Conservation (phyloP, 2,888 invertebrate genomes). For the Thumatha senex region DNA sequence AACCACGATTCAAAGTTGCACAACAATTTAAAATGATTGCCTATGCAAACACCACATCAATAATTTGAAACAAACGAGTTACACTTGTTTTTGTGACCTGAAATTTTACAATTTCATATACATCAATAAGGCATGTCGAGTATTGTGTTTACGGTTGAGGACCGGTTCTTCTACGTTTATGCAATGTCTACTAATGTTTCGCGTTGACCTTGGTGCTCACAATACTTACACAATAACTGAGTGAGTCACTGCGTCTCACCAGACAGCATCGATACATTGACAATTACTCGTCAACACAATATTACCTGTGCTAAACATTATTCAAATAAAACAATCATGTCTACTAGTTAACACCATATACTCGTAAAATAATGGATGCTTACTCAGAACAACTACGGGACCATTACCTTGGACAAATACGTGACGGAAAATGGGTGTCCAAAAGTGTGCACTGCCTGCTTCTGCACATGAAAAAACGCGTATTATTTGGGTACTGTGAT, state of each 20-base stretch:
- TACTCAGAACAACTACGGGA: neutral
- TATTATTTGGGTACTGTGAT: too few relatives aligned
- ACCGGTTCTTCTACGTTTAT: conserved; percentile 25
- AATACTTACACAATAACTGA: conserved; percentile 35
- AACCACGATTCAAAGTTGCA: neutral
- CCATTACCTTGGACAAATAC: too few relatives aligned
- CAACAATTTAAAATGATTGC: neutral
- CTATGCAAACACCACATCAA: too few relatives aligned
- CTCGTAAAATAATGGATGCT: neutral
- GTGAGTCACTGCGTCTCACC: conserved; percentile 48
- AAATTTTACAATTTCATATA: conserved; percentile 7
- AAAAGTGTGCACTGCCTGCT: neutral
- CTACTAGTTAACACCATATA: conserved; percentile 10
- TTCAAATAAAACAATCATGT: conserved; percentile 25
- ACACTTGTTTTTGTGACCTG: conserved; percentile 4
- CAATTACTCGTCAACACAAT: conserved; percentile 49
- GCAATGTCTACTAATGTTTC: conserved; percentile 32
- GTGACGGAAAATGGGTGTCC: too few relatives aligned
- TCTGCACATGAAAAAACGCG: neutral
- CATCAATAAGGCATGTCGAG: conserved; percentile 19
- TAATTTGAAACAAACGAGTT: conserved; percentile 1
- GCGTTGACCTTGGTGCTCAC: conserved; percentile 45
- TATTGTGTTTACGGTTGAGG: conserved; percentile 17
- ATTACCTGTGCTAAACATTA: conserved; percentile 33
- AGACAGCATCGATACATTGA: conserved; percentile 47